Evolutionary conservation across 2,113 vertebrate genomes (phyloP), one percentile per base, ranked within the genome.

Genomic region (Phasianus colchicus): DNA sequence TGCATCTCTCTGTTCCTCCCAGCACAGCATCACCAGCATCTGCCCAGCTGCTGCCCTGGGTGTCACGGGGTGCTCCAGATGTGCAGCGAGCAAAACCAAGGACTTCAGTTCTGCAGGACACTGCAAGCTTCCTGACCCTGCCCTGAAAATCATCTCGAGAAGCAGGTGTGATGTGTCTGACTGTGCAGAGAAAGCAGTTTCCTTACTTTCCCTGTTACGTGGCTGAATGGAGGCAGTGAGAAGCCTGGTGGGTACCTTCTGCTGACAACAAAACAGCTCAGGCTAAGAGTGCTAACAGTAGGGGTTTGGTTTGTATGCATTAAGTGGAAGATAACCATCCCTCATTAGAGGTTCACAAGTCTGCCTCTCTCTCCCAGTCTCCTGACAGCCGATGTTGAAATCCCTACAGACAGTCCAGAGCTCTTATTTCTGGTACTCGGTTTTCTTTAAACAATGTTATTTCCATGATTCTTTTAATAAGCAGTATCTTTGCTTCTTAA

Each of bases 341-440:
- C 63, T 79, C 47, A 1, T 40, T 27, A 63, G 75, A 47, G 8
- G 36, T 22, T 58, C 10, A 36, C 22, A 24, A 13, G 15, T 14
- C 60, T 83, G 72, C 13, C 57, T 90, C 57, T 54, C 69, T 10
- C 89, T 81, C n/a, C 32, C 58, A 18, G 0, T 42, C 52, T 77
- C 50, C 43, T 92, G 87, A 82, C 74, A 89, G 71, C 58, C 79
- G n/a, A n/a, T 57, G 36, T 63, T 64, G 21, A 82, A 91, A 47
- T 89, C 47, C 57, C 34, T 43, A 55, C 4, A 18, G 27, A 34
- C 5, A 24, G 3, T 24, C 63, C 48, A 70, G 36, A 89, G 61
- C 67, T 90, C 80, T 20, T 11, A 30, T 55, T 88, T 65, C 73
- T 82, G 65, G 19, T 43, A 1, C 82, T 48, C 34, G 7, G 1